Evolutionary conservation across 2,888 invertebrate species (phyloP), one percentile per base, ranked within the genome.

Genomic region (Drosophila robusta): DNA sequence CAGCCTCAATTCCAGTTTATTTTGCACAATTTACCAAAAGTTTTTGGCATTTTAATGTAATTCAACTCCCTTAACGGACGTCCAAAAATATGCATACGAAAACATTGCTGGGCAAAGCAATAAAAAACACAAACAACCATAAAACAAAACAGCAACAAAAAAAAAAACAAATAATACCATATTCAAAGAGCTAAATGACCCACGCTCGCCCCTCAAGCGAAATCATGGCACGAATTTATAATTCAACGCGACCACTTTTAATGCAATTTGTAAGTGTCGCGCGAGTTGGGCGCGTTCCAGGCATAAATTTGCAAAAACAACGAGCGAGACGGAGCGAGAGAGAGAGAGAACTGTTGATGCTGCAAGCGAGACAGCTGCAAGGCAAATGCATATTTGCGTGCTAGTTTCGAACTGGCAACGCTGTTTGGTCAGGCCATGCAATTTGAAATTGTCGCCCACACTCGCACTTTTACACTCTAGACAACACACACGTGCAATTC

Each of bases 251-350:
- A 61, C 58, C 70, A 67, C 62, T 75, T 83, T 87, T 74, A 84
- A 89, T 83, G 78, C 89, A 83, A 87, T 85, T 80, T 83, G 78
- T 70, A 69, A 80, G 76, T 75, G 87, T 75, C 67, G 70, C 61
- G 63, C 42, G 70, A 47, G 64, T 39, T 70, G 50, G 50, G 38
- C 64, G 66, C 66, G 68, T 60, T 57, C 49, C 54, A n/a, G 51
- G 72, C 64, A 78, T 74, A 74, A 50, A 76, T 82, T 75, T 71
- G 12, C 29, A 22, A 51, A 60, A 58, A 49, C 50, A 49, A 50
- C 41, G 38, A 38, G 14, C 1, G 29, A 34, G 34, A 49, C 4
- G 22, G 18, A 8, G 11, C 29, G 6, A 12, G 29, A 29, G 24
- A 11, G 16, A 16, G 46, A 11, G 38, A 24, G 11, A 2, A 44